Evolutionary conservation across 2,888 invertebrate genomes (phyloP), one percentile per base, ranked within the genome.

Genomic region (Drosophila emarginata): DNA sequence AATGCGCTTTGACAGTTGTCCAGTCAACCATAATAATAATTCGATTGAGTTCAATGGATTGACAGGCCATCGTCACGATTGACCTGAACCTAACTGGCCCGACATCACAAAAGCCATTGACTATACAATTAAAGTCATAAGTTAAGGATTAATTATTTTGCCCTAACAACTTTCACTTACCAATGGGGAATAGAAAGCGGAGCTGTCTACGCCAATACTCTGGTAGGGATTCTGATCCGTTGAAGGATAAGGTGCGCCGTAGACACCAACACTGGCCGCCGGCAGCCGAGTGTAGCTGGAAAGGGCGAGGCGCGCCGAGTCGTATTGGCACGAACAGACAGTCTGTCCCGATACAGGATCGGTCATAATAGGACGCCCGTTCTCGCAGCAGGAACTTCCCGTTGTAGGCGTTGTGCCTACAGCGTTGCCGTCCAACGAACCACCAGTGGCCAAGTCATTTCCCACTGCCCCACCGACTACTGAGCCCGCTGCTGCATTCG

Each of bases 291-390:
- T 96, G 91, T 97, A 97, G 77, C 95, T 94, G 76, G 96, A 94
- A 75, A 97, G 94, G 61, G 97, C 96, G 78, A 97, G 94, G 81
- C 97, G 93, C 53, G 97, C 96, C 67, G 96, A 95, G 92, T 97
- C 97, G 92, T 97, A 97, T 92, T 97, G 97, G 93, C 98, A 98
- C 84, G 97, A 97, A 93, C 97, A 98, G 85, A 98, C 97, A 62
- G 97, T 96, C 92, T 97, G 97, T 37, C 97, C 97, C 76, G 97
- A 96, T 70, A 97, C 96, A 9, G 97, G 97, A 92, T 98, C 97
- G 82, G 97, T 97, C 93, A 97, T 96, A 92, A 97, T 95, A 78
- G 97, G 97, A 74, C 97, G 94, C 60, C 97, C 97, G 79, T 97
- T 97, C 91, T 97, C 97, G 93, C 97, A 97, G 93, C 97, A 97